Base-by-base conservation (phyloP, 2,888 invertebrate genomes). In the Eurytoma californica region DNA sequence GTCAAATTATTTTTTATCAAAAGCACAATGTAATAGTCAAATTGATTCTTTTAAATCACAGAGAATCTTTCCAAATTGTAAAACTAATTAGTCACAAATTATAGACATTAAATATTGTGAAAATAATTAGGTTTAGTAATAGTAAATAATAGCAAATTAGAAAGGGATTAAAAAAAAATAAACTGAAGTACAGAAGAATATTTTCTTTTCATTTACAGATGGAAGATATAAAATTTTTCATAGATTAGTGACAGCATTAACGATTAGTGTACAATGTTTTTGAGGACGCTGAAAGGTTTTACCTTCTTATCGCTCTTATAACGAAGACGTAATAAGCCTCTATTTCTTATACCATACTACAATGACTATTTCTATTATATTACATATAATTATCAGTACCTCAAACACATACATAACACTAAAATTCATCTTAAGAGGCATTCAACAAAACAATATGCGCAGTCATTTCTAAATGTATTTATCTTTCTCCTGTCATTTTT, bases 121-220 rank as follows among this genome's bases (percentile, higher is more conserved):
- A n/a, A 53, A n/a, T 14, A 53, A 53, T 53, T 0, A 53, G 0
- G n/a, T 3, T 53, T 7, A n/a, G n/a, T n/a, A n/a, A n/a, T n/a
- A n/a, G n/a, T 3, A 65, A 65, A 65, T 49, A 18, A 65, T 18
- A 9, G 20, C 3, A 20, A 51, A 20, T 18, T 16, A 16, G 16
- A 58, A 67, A 49, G 16, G 14, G 47, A 72, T 74, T 68, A 57
- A 73, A 73, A 73, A 73, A 20, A 47, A 65, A 68, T 39, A 69
- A 18, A 79, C 67, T 49, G 28, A 55, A 82, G 84, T 79, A 87
- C 86, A 86, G 88, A 88, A 88, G 87, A 88, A 88, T 88, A 88
- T 86, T 86, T 86, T 86, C 84, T 88, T 87, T 87, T 88, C 86
- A 86, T 85, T 87, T 86, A 86, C 85, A 87, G 86, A 86, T 83